Evolutionary conservation across 2,113 vertebrate species (phyloP).

Genomic region (Cavia aperea): DNA sequence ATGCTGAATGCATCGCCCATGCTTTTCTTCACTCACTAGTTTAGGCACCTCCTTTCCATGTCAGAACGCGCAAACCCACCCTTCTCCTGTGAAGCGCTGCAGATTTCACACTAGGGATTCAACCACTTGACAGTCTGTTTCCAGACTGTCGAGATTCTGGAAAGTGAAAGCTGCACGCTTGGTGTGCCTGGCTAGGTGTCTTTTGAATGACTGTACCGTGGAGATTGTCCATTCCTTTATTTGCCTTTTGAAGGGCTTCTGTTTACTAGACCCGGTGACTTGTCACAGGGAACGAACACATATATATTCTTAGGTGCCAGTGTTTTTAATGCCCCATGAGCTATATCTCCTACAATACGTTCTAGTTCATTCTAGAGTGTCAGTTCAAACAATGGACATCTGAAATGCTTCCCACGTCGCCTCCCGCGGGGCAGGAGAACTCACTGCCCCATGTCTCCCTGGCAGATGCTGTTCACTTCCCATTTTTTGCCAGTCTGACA

Average conservation of each 20-base stretch:
- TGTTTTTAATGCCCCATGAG: background rate
- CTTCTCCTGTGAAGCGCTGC: background rate
- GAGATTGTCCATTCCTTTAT: background rate
- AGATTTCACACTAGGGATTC: background rate
- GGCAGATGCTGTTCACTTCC: background rate
- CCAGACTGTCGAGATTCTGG: background rate
- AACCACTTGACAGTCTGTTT: background rate
- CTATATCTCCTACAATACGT: background rate
- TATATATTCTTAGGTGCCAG: background rate
- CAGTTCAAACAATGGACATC: background rate
- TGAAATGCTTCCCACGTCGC: background rate
- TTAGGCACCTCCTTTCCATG: background rate
- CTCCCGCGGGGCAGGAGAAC: background rate
- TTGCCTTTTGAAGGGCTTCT: background rate
- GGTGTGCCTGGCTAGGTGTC: background rate
- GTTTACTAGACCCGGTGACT: background rate
- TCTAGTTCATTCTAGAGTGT: background rate
- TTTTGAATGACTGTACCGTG: background rate
- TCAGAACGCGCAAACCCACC: background rate
- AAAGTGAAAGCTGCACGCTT: fast-evolving
- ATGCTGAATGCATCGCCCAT: background rate
- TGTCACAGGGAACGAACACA: background rate
- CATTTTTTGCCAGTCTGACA: background rate
- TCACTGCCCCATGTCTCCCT: background rate
- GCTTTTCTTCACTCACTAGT: background rate